Conservation (phyloP, 2,113 vertebrate species). For the Hippocampus mohnikei region DNA sequence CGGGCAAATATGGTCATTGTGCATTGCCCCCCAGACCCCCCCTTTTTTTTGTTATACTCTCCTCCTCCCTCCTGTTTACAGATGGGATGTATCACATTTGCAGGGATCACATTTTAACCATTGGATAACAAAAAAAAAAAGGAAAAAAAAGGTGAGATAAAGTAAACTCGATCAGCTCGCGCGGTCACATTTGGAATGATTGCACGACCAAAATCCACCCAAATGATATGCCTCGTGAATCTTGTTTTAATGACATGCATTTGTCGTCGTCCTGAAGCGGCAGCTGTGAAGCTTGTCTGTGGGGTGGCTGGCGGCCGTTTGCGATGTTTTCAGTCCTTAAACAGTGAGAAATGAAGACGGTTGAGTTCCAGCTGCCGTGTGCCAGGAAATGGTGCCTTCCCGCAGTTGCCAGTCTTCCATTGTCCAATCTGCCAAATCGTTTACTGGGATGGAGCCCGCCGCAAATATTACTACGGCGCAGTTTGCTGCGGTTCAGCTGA, state of each 20-base stretch:
- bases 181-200: too few species aligned
- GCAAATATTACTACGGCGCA: conserved; percentile 10
- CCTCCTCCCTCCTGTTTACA: conserved; percentile 37
- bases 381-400: conserved; percentile 37
- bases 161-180: conserved; percentile 1
- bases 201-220: neutral
- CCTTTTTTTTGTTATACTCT: conserved; percentile 11
- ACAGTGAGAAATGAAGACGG: conserved; percentile 52
- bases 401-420: conserved; percentile 20
- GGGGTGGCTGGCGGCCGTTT: conserved; percentile 58
- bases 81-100: conserved; percentile 10
- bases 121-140: too few species aligned
- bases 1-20: conserved; percentile 56
- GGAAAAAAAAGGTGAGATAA: neutral
- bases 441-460: conserved; percentile 25
- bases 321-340: conserved; percentile 54
- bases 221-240: neutral
- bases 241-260: conserved; percentile 4
- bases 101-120: too few species aligned
- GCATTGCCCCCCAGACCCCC: neutral
- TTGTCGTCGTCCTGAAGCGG: conserved; percentile 51
- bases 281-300: conserved; percentile 48
- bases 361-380: conserved; percentile 20
- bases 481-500: conserved; percentile 25
- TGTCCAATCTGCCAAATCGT: conserved; percentile 20